phyloP scores from a whole-genome alignment of 2,797 vertebrate species.

The Alectoris magna region DNA sequence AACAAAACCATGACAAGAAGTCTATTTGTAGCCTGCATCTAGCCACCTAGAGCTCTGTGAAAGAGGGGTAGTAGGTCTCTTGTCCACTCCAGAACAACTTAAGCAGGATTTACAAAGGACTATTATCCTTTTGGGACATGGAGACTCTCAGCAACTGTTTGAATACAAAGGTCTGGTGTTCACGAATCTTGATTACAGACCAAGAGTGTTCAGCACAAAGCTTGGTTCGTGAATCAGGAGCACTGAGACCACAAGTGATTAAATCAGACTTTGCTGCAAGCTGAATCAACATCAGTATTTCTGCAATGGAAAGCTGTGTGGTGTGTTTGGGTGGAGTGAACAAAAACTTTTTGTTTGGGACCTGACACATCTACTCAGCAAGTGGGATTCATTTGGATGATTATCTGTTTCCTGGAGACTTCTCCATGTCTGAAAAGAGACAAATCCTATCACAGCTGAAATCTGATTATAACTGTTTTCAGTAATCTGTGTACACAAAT shows the following conservation, averaged over 20 bases:
- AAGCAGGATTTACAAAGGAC: background rate
- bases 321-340: background rate
- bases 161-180: background rate
- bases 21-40: background rate
- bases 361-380: background rate
- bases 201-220: background rate
- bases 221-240: background rate
- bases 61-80: background rate
- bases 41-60: background rate
- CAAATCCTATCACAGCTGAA: background rate
- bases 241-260: background rate
- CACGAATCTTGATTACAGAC: background rate
- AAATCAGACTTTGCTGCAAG: background rate
- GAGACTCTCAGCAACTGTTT: background rate
- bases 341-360: rapidly evolving
- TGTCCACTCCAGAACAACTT: background rate
- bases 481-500: background rate
- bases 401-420: background rate
- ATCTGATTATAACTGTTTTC: background rate
- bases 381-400: rapidly evolving
- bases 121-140: background rate
- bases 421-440: background rate
- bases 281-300: background rate
- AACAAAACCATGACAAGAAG: too few species aligned
- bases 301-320: background rate